phyloP scores from a whole-genome alignment of 2,888 invertebrate genomes.

The Drosophila suboccidentalis region DNA sequence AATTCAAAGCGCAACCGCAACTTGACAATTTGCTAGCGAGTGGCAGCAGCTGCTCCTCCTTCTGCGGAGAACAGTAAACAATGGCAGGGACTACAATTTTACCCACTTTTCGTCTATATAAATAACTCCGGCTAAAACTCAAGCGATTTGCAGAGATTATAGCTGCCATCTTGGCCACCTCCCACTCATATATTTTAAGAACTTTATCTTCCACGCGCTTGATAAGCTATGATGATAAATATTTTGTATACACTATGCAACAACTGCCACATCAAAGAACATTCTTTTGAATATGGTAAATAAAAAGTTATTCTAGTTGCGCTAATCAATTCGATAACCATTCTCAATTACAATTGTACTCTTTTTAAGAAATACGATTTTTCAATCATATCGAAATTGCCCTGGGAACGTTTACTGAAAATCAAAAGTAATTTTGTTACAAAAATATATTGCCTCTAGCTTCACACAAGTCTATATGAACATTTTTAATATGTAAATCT shows the following conservation, averaged over 20 bases:
- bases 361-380: background rate
- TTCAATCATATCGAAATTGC: background rate
- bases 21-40: constrained; percentile 75
- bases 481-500: background rate
- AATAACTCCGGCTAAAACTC: constrained; percentile 38
- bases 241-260: background rate
- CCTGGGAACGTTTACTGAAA: constrained; percentile 8
- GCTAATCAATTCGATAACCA: background rate
- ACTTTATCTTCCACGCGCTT: constrained; percentile 3
- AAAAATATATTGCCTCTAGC: background rate
- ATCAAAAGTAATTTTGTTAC: constrained; percentile 8
- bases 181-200: constrained; percentile 6
- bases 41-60: constrained; percentile 56
- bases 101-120: no score
- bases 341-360: background rate
- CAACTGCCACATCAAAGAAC: background rate
- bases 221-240: constrained; percentile 3
- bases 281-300: background rate
- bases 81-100: no score
- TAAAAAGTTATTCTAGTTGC: no score
- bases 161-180: constrained; percentile 43
- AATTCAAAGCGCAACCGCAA: constrained; percentile 80
- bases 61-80: constrained; percentile 30
- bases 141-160: constrained; percentile 61
- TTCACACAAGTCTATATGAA: background rate